Percentiles rank a stretch among this genome's conserved stretches.
Conservation (phyloP, 2,888 invertebrate genomes). For the Hoplodrina ambigua region DNA sequence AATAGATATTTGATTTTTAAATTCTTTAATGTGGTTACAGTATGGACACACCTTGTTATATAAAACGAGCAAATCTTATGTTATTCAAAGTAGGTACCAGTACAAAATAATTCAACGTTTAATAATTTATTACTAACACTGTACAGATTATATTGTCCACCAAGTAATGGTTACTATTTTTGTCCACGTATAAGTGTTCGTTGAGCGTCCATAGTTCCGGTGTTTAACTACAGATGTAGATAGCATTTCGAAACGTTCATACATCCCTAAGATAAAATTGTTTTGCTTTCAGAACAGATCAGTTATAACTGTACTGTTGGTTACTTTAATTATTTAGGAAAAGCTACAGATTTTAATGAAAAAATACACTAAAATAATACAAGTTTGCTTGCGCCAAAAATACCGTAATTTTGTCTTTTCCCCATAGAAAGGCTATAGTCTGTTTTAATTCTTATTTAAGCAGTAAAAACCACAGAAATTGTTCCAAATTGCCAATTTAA, state of each 20-base stretch:
- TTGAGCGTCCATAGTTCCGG: constrained; percentile 29
- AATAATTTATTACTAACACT: constrained; percentile 20
- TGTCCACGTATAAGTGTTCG: constrained; percentile 39
- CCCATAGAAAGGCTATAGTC: too few relatives aligned
- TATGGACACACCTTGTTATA: too few relatives aligned
- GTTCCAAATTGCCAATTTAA: too few relatives aligned
- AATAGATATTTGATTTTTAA: too few relatives aligned
- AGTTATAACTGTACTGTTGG: not conserved
- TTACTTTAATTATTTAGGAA: not conserved
- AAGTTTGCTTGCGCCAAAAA: not conserved
- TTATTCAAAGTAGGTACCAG: not conserved
- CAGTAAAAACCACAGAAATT: too few relatives aligned
- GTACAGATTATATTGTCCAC: constrained; percentile 33
- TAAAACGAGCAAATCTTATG: too few relatives aligned
- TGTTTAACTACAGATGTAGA: constrained; percentile 25
- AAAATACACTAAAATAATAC: not conserved
- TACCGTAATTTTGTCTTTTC: too few relatives aligned
- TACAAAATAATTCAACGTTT: not conserved
- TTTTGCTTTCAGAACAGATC: constrained; percentile 32
- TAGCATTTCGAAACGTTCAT: constrained; percentile 11
- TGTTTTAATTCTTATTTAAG: too few relatives aligned
- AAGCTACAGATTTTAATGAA: not conserved
- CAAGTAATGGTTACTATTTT: constrained; percentile 46
- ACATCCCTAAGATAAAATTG: constrained; percentile 31
- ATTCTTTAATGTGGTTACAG: too few relatives aligned